phyloP scores from a whole-genome alignment of 2,113 vertebrate species.

The Lophochroa leadbeateri region DNA sequence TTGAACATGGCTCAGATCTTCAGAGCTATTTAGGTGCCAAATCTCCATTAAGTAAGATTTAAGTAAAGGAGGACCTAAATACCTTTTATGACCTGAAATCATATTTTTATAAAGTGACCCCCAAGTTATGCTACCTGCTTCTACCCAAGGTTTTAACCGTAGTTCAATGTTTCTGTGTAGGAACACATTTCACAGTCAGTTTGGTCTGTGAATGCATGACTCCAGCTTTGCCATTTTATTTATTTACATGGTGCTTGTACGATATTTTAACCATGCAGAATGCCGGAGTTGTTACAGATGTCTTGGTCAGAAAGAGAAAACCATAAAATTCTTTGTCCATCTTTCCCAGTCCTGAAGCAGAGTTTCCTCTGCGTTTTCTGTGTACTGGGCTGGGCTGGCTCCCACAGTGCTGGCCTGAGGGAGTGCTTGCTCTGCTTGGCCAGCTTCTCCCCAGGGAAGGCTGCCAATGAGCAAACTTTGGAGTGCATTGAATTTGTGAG shows the following conservation, averaged over 20 bases:
- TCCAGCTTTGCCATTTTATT: not conserved
- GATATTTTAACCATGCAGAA: not conserved
- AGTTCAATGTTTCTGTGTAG: not conserved
- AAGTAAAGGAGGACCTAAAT: not conserved
- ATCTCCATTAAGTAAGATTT: not conserved
- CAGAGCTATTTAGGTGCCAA: not conserved
- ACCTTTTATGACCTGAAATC: not conserved
- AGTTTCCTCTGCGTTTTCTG: not conserved
- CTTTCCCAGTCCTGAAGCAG: not conserved
- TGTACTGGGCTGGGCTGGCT: not conserved
- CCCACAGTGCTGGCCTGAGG: rapidly evolving
- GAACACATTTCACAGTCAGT: not conserved
- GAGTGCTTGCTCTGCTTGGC: not conserved
- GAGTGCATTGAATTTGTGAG: rapidly evolving
- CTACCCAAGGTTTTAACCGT: not conserved
- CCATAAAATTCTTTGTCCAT: not conserved
- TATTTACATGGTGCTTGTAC: not conserved
- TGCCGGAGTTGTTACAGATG: not conserved
- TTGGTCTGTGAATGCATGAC: not conserved
- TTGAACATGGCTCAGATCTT: not conserved
- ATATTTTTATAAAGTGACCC: not conserved
- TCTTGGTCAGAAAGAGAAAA: not conserved
- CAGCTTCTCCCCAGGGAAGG: not conserved
- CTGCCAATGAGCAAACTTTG: not conserved
- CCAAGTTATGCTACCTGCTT: not conserved